Conservation (phyloP, 2,797 vertebrate species). For the Pseudochirops corinnae region DNA sequence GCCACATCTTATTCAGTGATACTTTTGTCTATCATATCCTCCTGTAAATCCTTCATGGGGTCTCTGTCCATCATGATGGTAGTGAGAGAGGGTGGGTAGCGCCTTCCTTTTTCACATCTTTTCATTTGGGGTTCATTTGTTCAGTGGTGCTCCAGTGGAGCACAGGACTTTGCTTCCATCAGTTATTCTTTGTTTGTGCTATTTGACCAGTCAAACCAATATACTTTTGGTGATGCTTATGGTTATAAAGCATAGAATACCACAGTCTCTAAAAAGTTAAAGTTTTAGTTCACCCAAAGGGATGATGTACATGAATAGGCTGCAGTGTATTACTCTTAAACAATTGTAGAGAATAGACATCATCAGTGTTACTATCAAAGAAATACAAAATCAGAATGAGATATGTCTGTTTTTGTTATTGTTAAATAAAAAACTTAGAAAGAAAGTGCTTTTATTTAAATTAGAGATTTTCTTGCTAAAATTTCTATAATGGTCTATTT, state of each 20-base stretch:
- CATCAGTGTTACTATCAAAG: background rate
- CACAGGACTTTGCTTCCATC: background rate
- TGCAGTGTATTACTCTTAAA: background rate
- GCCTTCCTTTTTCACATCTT: background rate
- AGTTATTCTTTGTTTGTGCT: background rate
- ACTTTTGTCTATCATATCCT: background rate
- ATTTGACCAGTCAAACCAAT: background rate
- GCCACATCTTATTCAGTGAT: background rate
- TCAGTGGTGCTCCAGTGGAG: background rate
- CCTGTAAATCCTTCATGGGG: background rate
- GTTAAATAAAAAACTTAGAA: background rate
- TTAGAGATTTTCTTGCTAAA: background rate
- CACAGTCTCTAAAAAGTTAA: background rate
- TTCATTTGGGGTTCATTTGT: background rate
- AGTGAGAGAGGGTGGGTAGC: background rate
- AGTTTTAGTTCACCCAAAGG: background rate
- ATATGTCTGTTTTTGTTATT: background rate
- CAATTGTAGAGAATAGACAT: background rate
- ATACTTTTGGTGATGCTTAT: background rate
- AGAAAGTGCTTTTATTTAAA: background rate
- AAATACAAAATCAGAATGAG: background rate
- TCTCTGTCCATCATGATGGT: background rate
- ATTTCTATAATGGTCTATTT: background rate
- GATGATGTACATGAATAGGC: background rate
- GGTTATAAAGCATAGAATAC: background rate